Evolutionary conservation across 2,888 invertebrate species (phyloP).

Genomic region (Eupsilia transversa): DNA sequence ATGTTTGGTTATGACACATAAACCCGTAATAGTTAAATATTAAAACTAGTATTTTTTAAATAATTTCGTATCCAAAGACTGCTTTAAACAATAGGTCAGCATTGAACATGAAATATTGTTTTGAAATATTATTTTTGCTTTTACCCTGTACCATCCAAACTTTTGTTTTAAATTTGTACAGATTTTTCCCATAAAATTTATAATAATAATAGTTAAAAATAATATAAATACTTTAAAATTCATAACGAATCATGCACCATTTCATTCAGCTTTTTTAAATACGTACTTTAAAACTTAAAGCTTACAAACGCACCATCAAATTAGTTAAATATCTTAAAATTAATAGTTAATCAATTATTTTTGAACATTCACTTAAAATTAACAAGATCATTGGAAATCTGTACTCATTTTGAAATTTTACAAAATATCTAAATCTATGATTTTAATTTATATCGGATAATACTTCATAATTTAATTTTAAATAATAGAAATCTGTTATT

Average conservation of each 20-base stretch:
- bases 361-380: slow-evolving; percentile 50
- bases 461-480: slow-evolving; percentile 27
- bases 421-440: slow-evolving; percentile 25
- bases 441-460: slow-evolving; percentile 23
- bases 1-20: slow-evolving; percentile 75
- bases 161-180: slow-evolving; percentile 64
- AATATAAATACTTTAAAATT: slow-evolving; percentile 43
- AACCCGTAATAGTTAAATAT: slow-evolving; percentile 74
- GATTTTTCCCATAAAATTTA: slow-evolving; percentile 49
- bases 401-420: slow-evolving; percentile 50
- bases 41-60: slow-evolving; percentile 39
- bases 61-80: slow-evolving; percentile 1
- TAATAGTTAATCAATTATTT: slow-evolving; percentile 62
- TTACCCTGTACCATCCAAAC: slow-evolving; percentile 78
- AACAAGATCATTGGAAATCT: slow-evolving; percentile 77
- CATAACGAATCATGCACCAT: slow-evolving; percentile 79
- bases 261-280: slow-evolving; percentile 80
- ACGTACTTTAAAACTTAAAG: slow-evolving; percentile 69
- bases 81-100: slow-evolving; percentile 21
- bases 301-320: slow-evolving; percentile 63
- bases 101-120: background rate
- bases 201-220: slow-evolving; percentile 42
- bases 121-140: slow-evolving; percentile 11
- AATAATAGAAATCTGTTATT: slow-evolving; percentile 8
- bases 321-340: slow-evolving; percentile 56